Evolutionary conservation across 2,113 vertebrate species (phyloP), one percentile per base, ranked within the genome.

Genomic region (Pandion haliaetus): DNA sequence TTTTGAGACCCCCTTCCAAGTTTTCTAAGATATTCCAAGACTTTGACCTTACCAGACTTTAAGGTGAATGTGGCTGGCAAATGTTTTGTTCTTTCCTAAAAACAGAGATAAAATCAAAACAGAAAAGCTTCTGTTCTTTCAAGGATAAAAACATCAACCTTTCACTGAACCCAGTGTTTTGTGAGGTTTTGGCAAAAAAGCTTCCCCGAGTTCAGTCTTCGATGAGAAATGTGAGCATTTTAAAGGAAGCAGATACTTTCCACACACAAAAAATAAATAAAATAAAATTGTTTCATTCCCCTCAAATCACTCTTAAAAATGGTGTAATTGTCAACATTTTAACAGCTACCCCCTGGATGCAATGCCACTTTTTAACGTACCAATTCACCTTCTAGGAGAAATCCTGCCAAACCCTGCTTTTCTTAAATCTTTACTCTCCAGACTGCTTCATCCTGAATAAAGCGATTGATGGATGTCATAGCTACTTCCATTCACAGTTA

Each of bases 71-170:
- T 74, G 50, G 47, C 62, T 88, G 62, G 83, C 13, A 86, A 79
- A 65, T 26, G 44, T 78, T 88, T 91, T 86, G 38, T 74, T 90
- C 87, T 81, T 86, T 78, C 44, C 44, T 36, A 63, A 74, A 83
- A 92, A 65, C 57, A 82, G 73, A 88, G 45, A 70, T 47, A 57
- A 74, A 94, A 91, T 88, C 81, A 88, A 89, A 88, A 26, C 40
- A 88, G n/a, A 72, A 82, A 65, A 88, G 23, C 44, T 86, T 88
- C 71, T 92, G 50, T 88, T 95, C 82, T 92, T 92, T 82, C 90
- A 86, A 82, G 77, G 31, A 74, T 74, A 82, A 84, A 86, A 63
- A 47, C 52, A 83, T n/a, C 77, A 76, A 34, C 73, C 72, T 91
- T 92, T 63, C 67, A 45, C 24, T 91, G 90, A 92, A 74, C 47